Conservation (phyloP, 37 sponge, comb jelly and placozoan species). For the Amphimedon queenslandica region DNA sequence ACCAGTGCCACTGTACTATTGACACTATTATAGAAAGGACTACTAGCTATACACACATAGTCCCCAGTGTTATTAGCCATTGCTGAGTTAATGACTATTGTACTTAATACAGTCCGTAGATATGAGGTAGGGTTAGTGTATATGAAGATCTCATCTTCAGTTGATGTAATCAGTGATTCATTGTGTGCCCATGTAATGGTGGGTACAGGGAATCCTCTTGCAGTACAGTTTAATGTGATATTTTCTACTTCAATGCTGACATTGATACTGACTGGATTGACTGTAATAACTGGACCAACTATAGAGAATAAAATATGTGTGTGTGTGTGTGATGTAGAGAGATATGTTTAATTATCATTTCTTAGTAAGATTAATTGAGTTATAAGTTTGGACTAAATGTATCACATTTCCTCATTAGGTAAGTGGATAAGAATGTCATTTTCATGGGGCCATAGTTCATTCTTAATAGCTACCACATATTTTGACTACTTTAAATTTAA, state of each 20-base stretch:
- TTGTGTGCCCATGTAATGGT: slow-evolving; percentile 49
- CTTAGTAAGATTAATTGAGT: background rate
- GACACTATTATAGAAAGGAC: background rate
- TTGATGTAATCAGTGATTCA: slow-evolving; percentile 1
- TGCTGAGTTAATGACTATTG: slow-evolving; percentile 21
- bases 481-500: too few species aligned
- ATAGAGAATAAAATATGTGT: too few species aligned
- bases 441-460: too few species aligned
- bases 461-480: too few species aligned
- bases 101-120: background rate
- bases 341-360: background rate
- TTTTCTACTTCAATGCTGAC: slow-evolving; percentile 1
- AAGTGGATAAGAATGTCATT: too few species aligned
- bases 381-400: background rate
- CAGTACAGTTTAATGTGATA: slow-evolving; percentile 35
- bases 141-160: background rate
- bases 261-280: background rate
- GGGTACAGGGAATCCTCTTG: slow-evolving; percentile 38
- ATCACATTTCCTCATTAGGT: background rate
- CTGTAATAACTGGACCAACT: slow-evolving; percentile 28
- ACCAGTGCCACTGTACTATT: slow-evolving; percentile 10
- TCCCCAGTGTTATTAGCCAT: slow-evolving; percentile 38
- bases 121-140: background rate
- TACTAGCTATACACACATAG: slow-evolving; percentile 31
- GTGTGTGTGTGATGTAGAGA: background rate